Base-by-base conservation (phyloP, 2,888 invertebrate genomes). In the Acrobasis suavella region DNA sequence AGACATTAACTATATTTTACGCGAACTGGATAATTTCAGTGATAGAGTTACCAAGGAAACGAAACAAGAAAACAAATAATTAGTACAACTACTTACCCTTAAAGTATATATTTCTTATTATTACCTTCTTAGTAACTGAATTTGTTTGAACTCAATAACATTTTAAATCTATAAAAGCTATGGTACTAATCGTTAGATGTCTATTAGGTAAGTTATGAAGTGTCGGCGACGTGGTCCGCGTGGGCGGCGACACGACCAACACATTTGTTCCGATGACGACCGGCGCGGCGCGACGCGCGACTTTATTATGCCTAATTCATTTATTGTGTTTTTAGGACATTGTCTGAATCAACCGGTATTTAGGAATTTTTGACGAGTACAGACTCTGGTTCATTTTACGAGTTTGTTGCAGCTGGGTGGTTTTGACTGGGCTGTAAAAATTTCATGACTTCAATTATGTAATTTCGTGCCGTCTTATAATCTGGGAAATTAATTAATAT, bases 261-360 rank as follows among this genome's bases (percentile, higher is more conserved):
- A 85, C 87, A 90, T 91, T 91, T 90, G 90, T 91, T 83, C 77
- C 72, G 77, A 81, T 84, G 85, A 83, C 81, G 81, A 78, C 81
- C 81, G 32, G 51, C 59, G 78, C 80, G 54, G 51, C n/a, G n/a
- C n/a, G n/a, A 52, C 51, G 14, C 78, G 77, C 82, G 78, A 81
- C 85, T 87, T 89, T 90, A 88, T 87, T 90, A 88, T 62, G 49
- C 62, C 46, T 90, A 90, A 90, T 87, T 87, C 88, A 87, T 86
- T 90, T 89, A 87, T 83, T 84, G 77, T 87, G 88, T 86, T 84
- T 76, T 79, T 76, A 73, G 80, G 77, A 74, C 76, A 74, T 77
- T 72, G 73, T 66, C 72, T 62, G 63, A 52, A 64, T 66, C 32
- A 39, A 62, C 55, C 55, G 62, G 62, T 62, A 62, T 50, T 49